Evolutionary conservation across 2,113 vertebrate genomes (phyloP), one percentile per base, ranked within the genome.

Genomic region (Microtus richardsoni): DNA sequence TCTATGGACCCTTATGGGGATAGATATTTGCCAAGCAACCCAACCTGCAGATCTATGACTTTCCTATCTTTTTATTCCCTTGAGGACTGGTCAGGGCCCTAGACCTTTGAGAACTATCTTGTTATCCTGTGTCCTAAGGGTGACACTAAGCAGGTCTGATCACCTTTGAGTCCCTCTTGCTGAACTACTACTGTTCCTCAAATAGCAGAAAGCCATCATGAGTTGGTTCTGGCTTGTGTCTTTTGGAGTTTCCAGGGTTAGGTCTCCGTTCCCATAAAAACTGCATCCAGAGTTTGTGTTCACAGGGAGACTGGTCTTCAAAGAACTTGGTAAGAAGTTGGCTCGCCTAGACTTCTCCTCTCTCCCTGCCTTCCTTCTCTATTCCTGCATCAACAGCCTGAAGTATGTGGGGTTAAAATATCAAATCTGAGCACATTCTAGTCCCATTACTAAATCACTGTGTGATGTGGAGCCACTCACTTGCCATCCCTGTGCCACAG

Each of bases 21-120:
- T 60, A 22, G 75, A 22, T 28, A 16, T 47, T 75, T 62, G n/a
- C 66, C 73, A 26, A 36, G 60, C 7, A 47, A 73, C 19, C 36
- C 52, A n/a, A n/a, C 49, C 64, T 60, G 7, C 75, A 79, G 88
- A 73, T 68, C 64, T 33, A 44, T 82, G 71, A 44, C 39, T 49
- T 96, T 88, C 84, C 60, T 77, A 33, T 58, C 70, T 28, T 93
- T 77, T 52, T 66, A 64, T 91, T 92, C 33, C 84, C 94, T 95
- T 77, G 68, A 16, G 39, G 24, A 19, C 44, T 41, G 39, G 49
- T 89, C 73, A 47, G 60, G 44, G 92, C 36, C 78, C 62, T 73
- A 84, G 92, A 60, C 68, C 66, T 73, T 68, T 66, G 84, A 74
- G 85, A 88, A 83, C 70, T 75, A 39, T 91, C 54, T 60, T 64